Percentiles rank a stretch among this genome's conserved stretches.
These are phyloP conservation scores for Harpalus rufipes DNA, from an alignment of 2,888 invertebrate genomes.

Conservation along the genomic window DNA sequence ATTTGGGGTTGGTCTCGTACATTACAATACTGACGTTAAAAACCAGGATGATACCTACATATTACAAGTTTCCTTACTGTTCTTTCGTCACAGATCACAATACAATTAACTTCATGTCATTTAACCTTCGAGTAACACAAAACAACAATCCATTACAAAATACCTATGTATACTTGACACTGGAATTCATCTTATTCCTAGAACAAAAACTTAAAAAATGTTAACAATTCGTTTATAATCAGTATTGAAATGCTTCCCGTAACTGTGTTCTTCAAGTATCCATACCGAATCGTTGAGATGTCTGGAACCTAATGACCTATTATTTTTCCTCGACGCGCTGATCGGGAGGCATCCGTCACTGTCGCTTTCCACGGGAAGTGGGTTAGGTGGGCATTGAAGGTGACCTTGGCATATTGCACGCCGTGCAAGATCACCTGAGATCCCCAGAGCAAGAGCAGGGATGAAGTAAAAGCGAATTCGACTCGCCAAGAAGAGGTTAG, in stretches of 20 bases:
- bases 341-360: slow-evolving; percentile 49
- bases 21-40: too few relatives aligned
- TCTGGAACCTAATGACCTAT: slow-evolving; percentile 63
- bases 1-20: too few relatives aligned
- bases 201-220: too few relatives aligned
- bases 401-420: slow-evolving; percentile 48
- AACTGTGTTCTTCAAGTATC: slow-evolving; percentile 6
- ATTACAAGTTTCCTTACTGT: too few relatives aligned
- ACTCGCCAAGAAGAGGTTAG: slow-evolving; percentile 16
- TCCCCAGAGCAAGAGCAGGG: slow-evolving; percentile 5
- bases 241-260: too few relatives aligned
- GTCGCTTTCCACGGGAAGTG: slow-evolving; percentile 54
- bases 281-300: slow-evolving; percentile 52
- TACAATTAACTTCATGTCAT: too few relatives aligned
- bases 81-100: too few relatives aligned
- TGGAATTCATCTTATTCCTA: too few relatives aligned
- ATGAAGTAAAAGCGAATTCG: slow-evolving; percentile 33
- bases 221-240: not conserved
- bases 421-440: slow-evolving; percentile 23
- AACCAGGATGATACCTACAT: too few relatives aligned
- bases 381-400: slow-evolving; percentile 35
- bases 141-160: too few relatives aligned
- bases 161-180: too few relatives aligned
- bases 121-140: too few relatives aligned
- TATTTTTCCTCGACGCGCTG: slow-evolving; percentile 58